Conservation (phyloP, 2,797 vertebrate species). For the Clamator glandarius region DNA sequence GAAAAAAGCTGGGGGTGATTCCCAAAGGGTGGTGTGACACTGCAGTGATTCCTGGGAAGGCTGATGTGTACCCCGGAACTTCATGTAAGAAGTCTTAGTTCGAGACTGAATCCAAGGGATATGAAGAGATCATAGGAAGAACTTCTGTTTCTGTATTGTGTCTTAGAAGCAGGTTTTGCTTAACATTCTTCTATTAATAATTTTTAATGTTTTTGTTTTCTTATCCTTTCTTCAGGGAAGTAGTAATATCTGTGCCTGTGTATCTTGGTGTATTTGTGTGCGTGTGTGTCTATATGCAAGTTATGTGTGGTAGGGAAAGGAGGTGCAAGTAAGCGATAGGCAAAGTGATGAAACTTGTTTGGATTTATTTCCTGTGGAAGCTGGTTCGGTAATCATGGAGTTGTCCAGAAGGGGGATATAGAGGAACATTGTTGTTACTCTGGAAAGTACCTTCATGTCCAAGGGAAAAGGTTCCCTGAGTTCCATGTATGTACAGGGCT, state of each 20-base stretch:
- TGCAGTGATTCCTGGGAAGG: neutral
- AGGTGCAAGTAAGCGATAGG: neutral
- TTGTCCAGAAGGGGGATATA: neutral
- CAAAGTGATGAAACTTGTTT: neutral
- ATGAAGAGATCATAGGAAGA: neutral
- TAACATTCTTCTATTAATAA: neutral
- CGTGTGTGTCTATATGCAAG: neutral
- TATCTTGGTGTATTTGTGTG: neutral
- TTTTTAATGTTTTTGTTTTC: neutral
- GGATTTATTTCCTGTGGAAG: neutral
- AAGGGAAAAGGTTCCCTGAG: neutral
- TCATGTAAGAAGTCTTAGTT: neutral
- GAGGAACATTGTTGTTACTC: neutral
- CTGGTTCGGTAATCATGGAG: neutral
- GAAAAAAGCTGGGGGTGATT: neutral
- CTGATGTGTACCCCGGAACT: neutral
- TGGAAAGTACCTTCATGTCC: neutral
- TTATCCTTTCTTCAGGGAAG: neutral
- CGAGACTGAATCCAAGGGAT: neutral
- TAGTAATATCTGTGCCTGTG: neutral
- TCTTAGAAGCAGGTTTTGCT: neutral
- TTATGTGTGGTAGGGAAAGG: neutral
- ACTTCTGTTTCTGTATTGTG: neutral
- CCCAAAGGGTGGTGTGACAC: accelerated
- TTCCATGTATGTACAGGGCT: neutral